phyloP scores from a whole-genome alignment of 1,140 invertebrate genomes.

The Tetramorium alpestre region DNA sequence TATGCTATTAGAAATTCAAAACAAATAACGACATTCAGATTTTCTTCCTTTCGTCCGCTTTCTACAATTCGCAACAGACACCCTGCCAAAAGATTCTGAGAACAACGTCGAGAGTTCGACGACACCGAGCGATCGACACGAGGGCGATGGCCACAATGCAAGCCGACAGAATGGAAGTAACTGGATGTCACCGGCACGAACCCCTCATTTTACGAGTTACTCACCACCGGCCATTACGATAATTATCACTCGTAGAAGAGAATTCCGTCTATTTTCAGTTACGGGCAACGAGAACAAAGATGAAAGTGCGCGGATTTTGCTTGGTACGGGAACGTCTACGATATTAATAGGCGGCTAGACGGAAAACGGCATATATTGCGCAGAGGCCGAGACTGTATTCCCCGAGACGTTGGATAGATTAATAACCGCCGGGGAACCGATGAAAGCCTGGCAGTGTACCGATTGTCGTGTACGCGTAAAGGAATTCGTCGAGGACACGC shows the following conservation, averaged over 20 bases:
- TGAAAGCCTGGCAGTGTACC: constrained; percentile 60
- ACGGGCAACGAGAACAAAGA: constrained; percentile 5
- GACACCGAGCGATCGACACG: constrained; percentile 23
- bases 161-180: constrained; percentile 23
- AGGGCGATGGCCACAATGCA: constrained; percentile 23
- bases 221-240: constrained; percentile 4
- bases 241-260: constrained; percentile 38
- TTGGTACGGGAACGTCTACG: not conserved
- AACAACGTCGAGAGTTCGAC: constrained; percentile 33
- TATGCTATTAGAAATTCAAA: not conserved
- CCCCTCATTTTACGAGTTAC: not conserved
- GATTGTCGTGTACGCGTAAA: not conserved
- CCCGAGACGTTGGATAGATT: constrained; percentile 53
- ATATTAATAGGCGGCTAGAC: constrained; percentile 70
- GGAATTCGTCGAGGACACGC: constrained; percentile 51
- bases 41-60: not conserved
- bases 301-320: constrained; percentile 38
- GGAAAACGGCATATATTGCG: constrained; percentile 61
- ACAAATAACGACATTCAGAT: constrained; percentile 18
- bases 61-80: constrained; percentile 23
- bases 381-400: constrained; percentile 48
- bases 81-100: constrained; percentile 39
- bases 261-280: constrained; percentile 57
- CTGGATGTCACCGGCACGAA: not conserved
- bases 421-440: constrained; percentile 65